Percentiles rank a stretch among this genome's conserved stretches.
Conservation (phyloP, 2,888 invertebrate species). For the Spilosoma lubricipeda region DNA sequence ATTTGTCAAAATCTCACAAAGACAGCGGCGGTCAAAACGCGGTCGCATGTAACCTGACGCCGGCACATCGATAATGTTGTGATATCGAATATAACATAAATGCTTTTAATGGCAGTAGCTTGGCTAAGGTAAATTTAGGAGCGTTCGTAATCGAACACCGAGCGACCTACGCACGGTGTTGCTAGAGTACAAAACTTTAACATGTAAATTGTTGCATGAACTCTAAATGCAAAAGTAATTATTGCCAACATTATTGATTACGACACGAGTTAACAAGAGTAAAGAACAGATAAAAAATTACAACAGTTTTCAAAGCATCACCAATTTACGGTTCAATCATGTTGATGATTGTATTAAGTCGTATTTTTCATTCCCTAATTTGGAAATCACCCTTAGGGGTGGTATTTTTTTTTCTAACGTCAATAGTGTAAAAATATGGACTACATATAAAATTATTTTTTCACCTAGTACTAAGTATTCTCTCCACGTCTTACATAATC, state of each 20-base stretch:
- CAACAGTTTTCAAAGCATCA: no score
- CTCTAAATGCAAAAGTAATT: neutral
- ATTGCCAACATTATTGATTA: neutral
- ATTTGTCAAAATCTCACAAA: conserved; percentile 41
- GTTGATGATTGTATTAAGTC: no score
- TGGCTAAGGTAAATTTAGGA: conserved; percentile 84
- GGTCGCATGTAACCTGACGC: conserved; percentile 57
- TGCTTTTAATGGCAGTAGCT: conserved; percentile 84
- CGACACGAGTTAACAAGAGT: neutral
- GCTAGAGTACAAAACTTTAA: conserved; percentile 56
- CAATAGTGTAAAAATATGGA: no score
- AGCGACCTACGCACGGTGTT: conserved; percentile 73
- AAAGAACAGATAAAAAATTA: neutral
- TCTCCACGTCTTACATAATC: no score
- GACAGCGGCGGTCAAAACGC: conserved; percentile 47
- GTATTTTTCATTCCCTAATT: no score
- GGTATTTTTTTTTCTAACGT: no score
- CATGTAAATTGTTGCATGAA: conserved; percentile 2
- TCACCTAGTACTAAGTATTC: no score
- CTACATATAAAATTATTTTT: no score
- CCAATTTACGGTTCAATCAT: no score
- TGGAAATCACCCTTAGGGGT: no score
- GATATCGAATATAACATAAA: conserved; percentile 83
- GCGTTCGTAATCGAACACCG: conserved; percentile 78
- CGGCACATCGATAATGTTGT: conserved; percentile 70